phyloP scores from a whole-genome alignment of 1,140 invertebrate genomes.

The Rhynchophorus ferrugineus region DNA sequence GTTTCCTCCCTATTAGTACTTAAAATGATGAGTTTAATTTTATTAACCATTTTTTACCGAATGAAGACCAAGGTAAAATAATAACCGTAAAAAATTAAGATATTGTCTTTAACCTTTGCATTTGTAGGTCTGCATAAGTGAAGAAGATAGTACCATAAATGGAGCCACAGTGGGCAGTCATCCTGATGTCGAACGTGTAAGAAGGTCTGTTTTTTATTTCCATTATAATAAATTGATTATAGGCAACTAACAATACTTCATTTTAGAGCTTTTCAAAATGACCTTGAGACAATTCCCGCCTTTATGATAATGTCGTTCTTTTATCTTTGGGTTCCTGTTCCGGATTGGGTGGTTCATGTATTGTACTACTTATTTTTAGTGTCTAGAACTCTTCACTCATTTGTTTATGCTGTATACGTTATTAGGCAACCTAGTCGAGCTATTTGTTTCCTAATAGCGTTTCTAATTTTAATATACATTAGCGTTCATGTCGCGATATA shows the following conservation, averaged over 20 bases:
- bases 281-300: conserved; percentile 46
- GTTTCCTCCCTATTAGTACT: too few relatives aligned
- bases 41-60: too few relatives aligned
- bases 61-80: too few relatives aligned
- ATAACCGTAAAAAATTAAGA: too few relatives aligned
- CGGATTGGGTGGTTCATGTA: conserved; percentile 32
- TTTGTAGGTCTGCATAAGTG: too few relatives aligned
- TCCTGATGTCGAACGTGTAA: conserved; percentile 25
- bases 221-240: conserved; percentile 3
- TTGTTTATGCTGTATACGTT: conserved; percentile 38
- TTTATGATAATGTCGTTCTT: conserved; percentile 43
- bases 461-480: conserved; percentile 24
- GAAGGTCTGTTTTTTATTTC: conserved; percentile 22
- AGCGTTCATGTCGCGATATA: conserved; percentile 19
- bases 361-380: conserved; percentile 43
- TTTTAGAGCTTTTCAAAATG: conserved; percentile 45
- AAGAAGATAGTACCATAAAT: conserved; percentile 24
- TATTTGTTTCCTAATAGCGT: conserved; percentile 21
- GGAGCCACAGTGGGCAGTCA: conserved; percentile 15
- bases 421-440: conserved; percentile 28
- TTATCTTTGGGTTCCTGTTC: conserved; percentile 42
- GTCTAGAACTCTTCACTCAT: conserved; percentile 38
- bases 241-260: conserved; percentile 4
- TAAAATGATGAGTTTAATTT: too few relatives aligned
- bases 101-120: too few relatives aligned